Conservation (phyloP, 2,113 vertebrate genomes). For the Thoracochromis brauschi region DNA sequence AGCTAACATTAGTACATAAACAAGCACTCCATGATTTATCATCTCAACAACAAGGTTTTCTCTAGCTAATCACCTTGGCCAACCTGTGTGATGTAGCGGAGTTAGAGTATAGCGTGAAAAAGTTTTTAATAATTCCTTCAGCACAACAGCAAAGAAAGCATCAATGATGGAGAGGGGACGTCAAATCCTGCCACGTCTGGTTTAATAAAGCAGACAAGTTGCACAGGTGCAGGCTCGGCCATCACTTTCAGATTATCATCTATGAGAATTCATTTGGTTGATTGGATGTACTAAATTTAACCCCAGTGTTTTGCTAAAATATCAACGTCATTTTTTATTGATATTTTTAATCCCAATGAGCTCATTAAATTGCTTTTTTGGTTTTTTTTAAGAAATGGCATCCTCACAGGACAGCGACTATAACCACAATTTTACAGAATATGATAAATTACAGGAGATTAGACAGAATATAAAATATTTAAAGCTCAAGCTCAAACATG, state of each 20-base stretch:
- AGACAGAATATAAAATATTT: not conserved
- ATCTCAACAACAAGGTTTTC: not conserved
- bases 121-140: not conserved
- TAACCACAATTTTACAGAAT: not conserved
- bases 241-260: not conserved
- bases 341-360: not conserved
- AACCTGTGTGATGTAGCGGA: not conserved
- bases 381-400: not conserved
- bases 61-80: not conserved
- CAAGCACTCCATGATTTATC: not conserved
- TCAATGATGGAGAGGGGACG: not conserved
- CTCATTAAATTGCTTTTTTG: not conserved
- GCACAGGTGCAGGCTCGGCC: not conserved
- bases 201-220: not conserved
- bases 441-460: not conserved
- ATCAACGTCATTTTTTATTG: not conserved
- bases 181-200: not conserved
- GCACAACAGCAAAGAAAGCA: not conserved
- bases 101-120: not conserved
- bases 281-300: not conserved
- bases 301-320: not conserved
- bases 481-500: not conserved
- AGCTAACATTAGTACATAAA: not conserved
- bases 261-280: not conserved
- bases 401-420: not conserved